Evolutionary conservation across 2,888 invertebrate species (phyloP), one percentile per base, ranked within the genome.

Genomic region (Vandiemenella viatica): DNA sequence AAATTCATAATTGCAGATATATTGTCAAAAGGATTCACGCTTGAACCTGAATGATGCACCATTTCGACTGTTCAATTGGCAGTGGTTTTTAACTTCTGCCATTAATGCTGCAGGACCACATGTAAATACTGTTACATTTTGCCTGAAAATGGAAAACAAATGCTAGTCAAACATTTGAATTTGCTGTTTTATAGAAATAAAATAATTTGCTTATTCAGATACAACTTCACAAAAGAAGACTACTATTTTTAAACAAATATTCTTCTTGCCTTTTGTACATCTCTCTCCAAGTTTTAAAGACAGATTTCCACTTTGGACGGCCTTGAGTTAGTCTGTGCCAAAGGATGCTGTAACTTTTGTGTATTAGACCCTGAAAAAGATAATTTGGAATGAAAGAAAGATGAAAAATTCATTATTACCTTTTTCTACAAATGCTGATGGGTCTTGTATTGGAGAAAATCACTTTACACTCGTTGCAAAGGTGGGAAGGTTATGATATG

Each of bases 81-180:
- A 70, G 55, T 67, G 66, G 42, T 56, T 60, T 57, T 63, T 63
- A 56, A 72, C 60, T 55, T 63, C 57, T 60, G 65, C 67, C 32
- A 70, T 68, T 65, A 72, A 59, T 60, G 67, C 67, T 65, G 71
- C 72, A 67, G 72, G 69, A 65, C 72, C 72, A 60, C 72, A 72
- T 62, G 70, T 70, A 54, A 65, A 72, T 43, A 72, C 51, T 32
- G 63, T 64, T 32, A 72, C 56, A 50, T 65, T 62, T 47, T 64
- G 53, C 45, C 71, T 72, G 67, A 42, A 69, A 68, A 37, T 55
- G 58, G 56, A 32, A 50, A 21, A 2, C n/a, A 32, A 26, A 32
- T 13, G 10, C 32, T 2, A 32, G 13, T 32, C 2, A 32, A 13
- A 13, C 2, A 32, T 32, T n/a, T 13, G n/a, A 23, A 23, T 23